Percentiles rank a stretch among this genome's conserved stretches.
These are phyloP conservation scores for Nomada ferruginata DNA, from an alignment of 2,888 invertebrate genomes.

Conservation along the genomic window DNA sequence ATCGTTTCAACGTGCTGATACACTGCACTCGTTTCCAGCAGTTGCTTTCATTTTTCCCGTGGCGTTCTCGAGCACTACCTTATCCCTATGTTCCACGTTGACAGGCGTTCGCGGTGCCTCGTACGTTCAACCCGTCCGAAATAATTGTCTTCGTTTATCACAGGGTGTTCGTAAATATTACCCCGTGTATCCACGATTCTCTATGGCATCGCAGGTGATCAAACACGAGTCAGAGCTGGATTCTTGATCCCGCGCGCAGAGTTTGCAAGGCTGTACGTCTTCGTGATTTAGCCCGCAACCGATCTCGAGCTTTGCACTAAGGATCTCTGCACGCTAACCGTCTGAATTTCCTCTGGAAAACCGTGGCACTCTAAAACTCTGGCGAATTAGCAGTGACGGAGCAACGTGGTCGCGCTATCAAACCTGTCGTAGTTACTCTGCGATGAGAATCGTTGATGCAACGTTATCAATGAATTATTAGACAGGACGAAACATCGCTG, in stretches of 20 bases:
- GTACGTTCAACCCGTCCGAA: constrained; percentile 7
- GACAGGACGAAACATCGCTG: constrained; percentile 24
- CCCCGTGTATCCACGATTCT: too few relatives aligned
- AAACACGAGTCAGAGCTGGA: constrained; percentile 33
- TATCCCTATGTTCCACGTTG: background rate
- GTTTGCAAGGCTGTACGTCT: constrained; percentile 24
- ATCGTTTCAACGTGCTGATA: background rate
- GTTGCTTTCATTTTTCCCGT: background rate
- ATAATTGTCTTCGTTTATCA: constrained; percentile 14
- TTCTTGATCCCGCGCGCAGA: constrained; percentile 28
- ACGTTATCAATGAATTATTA: constrained; percentile 41
- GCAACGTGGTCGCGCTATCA: too few relatives aligned
- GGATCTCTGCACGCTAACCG: background rate
- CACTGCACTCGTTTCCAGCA: background rate
- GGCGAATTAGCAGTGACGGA: background rate
- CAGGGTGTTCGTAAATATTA: too few relatives aligned
- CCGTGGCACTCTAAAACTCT: background rate
- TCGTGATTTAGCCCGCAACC: background rate
- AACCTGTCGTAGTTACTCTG: background rate
- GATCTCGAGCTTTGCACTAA: constrained; percentile 5
- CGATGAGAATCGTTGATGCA: background rate
- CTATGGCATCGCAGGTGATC: constrained; percentile 11
- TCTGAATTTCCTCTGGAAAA: background rate
- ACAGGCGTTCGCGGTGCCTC: background rate
- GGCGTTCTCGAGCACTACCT: background rate